phyloP scores from a whole-genome alignment of 2,797 vertebrate genomes.

The Sparus aurata region DNA sequence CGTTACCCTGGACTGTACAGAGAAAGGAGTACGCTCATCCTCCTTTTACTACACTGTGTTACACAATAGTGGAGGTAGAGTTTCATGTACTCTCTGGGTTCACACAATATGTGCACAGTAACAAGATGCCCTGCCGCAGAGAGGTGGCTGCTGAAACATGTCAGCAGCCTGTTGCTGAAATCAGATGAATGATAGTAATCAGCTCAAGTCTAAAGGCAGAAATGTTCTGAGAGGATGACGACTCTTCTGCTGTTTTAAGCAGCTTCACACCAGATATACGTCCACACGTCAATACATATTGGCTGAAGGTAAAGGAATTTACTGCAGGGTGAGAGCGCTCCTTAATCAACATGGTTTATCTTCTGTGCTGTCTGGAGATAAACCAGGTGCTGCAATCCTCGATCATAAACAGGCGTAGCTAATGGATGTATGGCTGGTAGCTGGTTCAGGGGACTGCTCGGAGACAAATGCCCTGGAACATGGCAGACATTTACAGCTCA shows the following conservation, averaged over 20 bases:
- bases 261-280: neutral
- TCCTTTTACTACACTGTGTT: constrained; percentile 28
- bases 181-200: constrained; percentile 14
- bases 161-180: neutral
- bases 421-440: neutral
- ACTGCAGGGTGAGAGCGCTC: neutral
- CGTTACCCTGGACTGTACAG: constrained; percentile 9
- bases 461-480: neutral
- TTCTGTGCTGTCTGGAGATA: neutral
- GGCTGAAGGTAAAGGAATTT: neutral
- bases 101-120: constrained; percentile 56
- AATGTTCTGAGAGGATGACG: neutral
- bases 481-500: neutral
- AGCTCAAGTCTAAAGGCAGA: neutral
- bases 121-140: constrained; percentile 42
- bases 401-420: neutral
- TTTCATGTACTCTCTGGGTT: constrained; percentile 49
- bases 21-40: constrained; percentile 1
- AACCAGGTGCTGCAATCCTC: neutral
- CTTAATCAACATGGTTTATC: neutral
- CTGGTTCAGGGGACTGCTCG: neutral
- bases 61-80: constrained; percentile 50
- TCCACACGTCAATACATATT: neutral
- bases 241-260: neutral
- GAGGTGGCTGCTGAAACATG: constrained; percentile 8